These are phyloP conservation scores for Yasuhikotakia modesta DNA, from an alignment of 2,797 vertebrate genomes.

Conservation along the genomic window DNA sequence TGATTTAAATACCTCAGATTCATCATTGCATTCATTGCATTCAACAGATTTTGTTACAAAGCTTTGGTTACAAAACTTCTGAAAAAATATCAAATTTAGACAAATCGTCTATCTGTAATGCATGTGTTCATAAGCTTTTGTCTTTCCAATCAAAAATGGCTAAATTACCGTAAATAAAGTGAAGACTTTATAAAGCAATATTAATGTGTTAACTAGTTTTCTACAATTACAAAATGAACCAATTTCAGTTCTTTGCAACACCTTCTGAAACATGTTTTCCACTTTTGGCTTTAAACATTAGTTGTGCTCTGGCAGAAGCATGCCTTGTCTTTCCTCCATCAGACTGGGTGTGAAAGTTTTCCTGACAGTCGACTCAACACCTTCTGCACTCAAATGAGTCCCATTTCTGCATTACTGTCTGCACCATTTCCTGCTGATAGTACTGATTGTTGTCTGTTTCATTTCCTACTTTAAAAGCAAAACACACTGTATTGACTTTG, in stretches of 20 bases:
- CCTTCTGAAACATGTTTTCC: slow-evolving; percentile 38
- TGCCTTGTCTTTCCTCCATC: slow-evolving; percentile 64
- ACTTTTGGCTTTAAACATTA: slow-evolving; percentile 50
- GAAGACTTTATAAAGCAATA: neutral
- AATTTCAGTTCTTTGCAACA: slow-evolving; percentile 25
- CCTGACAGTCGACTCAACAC: slow-evolving; percentile 51
- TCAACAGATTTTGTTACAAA: too few relatives aligned
- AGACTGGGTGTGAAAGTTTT: slow-evolving; percentile 69
- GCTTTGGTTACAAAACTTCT: too few relatives aligned
- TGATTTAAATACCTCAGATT: too few relatives aligned
- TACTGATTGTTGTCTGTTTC: slow-evolving; percentile 38
- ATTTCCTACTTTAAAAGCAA: slow-evolving; percentile 41
- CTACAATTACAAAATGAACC: slow-evolving; percentile 32
- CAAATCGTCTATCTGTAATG: too few relatives aligned
- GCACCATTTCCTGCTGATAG: slow-evolving; percentile 39
- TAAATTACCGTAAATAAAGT: too few relatives aligned
- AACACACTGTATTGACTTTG: slow-evolving; percentile 15
- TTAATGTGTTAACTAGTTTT: neutral
- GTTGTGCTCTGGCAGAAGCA: slow-evolving; percentile 57
- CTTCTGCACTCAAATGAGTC: slow-evolving; percentile 40
- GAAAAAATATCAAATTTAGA: too few relatives aligned
- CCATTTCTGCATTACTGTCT: slow-evolving; percentile 28
- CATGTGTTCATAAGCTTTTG: too few relatives aligned
- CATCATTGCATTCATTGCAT: neutral
- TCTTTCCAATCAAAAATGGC: too few relatives aligned